Base-by-base conservation (phyloP, 1,140 invertebrate species). In the Euura saliciscinereae region DNA sequence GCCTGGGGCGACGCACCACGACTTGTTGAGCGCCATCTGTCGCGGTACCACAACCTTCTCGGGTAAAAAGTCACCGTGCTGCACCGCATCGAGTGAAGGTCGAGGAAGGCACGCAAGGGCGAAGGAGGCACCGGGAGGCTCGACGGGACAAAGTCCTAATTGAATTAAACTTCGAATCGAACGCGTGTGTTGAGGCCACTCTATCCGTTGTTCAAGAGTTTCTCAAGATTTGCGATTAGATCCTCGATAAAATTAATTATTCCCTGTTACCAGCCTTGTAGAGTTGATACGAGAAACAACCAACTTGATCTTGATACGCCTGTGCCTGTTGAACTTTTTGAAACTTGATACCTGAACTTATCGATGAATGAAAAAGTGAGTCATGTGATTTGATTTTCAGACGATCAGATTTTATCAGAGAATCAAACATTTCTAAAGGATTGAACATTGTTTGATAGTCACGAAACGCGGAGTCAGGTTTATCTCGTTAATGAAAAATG, bases 21-120 rank as follows among this genome's bases (percentile, higher is more conserved):
- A 79, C 78, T 79, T 79, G 78, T 79, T 79, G 78, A 79, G 76
- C 76, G 77, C 74, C 76, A 78, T 79, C 78, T 76, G 78, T 78
- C 78, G 75, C 66, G 70, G 66, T 72, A 71, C 73, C 77, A 72
- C 65, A 44, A 59, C 71, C 69, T 66, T 74, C 74, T 65, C 72
- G 43, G 45, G 66, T 75, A 78, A 78, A 78, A 78, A 78, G 71
- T 73, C 78, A 67, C 74, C 73, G 74, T 75, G 74, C 70, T 45
- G 43, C 68, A 6, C 44, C 68, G 68, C 6, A 2, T 42, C 8
- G 43, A 44, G 43, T 42, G 3, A 28, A 44, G 43, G 10, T 13
- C 10, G 43, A 28, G 10, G 28, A 44, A 2, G 66, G 10, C 11
- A 10, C 8, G 13, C 8, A 64, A 64, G 59, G 59, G 13, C 59